These are phyloP conservation scores for Artibeus jamaicensis DNA, from an alignment of 2,797 vertebrate genomes.

Conservation along the genomic window DNA sequence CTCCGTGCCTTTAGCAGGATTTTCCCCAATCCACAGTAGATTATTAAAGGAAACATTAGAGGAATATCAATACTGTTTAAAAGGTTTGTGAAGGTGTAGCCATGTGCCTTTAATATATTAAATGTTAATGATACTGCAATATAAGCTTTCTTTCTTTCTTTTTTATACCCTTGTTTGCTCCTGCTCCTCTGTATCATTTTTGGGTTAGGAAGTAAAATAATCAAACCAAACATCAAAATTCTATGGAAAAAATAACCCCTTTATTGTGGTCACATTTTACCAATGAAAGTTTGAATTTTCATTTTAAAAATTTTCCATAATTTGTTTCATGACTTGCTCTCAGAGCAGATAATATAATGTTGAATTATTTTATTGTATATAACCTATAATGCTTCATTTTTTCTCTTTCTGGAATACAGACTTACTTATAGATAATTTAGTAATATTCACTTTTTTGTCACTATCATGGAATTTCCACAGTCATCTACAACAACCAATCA, in stretches of 20 bases:
- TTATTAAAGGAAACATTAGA: background rate
- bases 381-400: background rate
- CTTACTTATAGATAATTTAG: background rate
- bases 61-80: background rate
- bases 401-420: background rate
- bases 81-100: background rate
- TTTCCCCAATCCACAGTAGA: background rate
- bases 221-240: background rate
- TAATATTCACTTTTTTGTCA: background rate
- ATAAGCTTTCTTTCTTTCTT: background rate
- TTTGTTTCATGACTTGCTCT: background rate
- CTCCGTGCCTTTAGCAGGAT: background rate
- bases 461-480: background rate
- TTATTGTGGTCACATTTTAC: background rate
- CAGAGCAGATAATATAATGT: background rate
- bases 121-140: background rate
- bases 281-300: background rate
- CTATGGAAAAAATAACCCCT: background rate
- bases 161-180: background rate
- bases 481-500: background rate
- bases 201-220: background rate
- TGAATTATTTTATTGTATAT: background rate
- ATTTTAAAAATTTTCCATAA: background rate
- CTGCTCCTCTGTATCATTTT: background rate
- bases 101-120: background rate